phyloP scores from a whole-genome alignment of 2,113 vertebrate species.

The Cephalopholis sonnerati region DNA sequence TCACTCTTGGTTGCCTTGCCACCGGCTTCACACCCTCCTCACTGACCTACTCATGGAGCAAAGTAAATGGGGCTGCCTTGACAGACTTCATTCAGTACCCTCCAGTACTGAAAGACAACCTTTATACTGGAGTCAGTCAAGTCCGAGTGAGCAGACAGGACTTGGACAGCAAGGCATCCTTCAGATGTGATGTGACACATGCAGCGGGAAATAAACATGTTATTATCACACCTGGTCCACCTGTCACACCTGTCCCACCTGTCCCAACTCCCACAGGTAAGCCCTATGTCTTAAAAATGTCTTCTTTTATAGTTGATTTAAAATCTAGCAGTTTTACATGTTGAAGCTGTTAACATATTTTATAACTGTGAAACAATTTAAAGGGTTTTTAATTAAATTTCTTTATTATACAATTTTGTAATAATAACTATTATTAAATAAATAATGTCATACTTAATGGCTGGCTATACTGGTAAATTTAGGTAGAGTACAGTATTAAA shows the following conservation, averaged over 20 bases:
- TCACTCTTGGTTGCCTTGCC: conserved; percentile 85
- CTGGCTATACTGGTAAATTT: too few species aligned
- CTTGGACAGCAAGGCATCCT: accelerated
- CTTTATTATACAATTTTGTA: not conserved
- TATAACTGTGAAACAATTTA: not conserved
- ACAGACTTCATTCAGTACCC: conserved; percentile 62
- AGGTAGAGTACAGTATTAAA: too few species aligned
- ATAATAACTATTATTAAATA: too few species aligned
- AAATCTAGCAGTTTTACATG: not conserved
- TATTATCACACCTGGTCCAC: too few species aligned
- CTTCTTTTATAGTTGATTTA: not conserved
- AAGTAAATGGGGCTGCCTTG: accelerated
- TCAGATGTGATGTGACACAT: conserved; percentile 22
- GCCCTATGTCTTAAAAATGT: too few species aligned
- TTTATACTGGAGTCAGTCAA: conserved; percentile 73
- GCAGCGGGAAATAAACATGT: accelerated
- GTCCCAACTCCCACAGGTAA: too few species aligned
- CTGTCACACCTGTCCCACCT: too few species aligned
- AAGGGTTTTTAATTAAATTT: not conserved
- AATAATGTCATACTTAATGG: too few species aligned
- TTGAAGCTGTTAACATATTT: not conserved
- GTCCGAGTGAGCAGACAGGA: conserved; percentile 50
- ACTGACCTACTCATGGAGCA: conserved; percentile 78
- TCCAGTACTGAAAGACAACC: accelerated
- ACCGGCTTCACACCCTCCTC: conserved; percentile 77